Percentiles rank a stretch among this genome's conserved stretches.
Evolutionary conservation across 1,140 invertebrate species (phyloP).

Genomic region (Bombus vancouverensis): DNA sequence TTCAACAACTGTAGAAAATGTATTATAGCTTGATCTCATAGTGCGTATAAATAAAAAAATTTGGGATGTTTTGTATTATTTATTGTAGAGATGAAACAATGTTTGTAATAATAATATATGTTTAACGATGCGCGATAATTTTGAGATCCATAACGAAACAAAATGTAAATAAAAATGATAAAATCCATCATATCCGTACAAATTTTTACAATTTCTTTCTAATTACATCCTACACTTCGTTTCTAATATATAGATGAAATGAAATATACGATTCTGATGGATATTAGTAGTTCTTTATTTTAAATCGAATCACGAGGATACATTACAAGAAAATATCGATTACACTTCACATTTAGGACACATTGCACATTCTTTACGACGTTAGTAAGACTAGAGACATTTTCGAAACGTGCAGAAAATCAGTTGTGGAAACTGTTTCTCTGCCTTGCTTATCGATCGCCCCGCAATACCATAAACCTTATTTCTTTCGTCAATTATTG

Average conservation of each 20-base stretch:
- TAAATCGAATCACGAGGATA: constrained; percentile 63
- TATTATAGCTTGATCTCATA: constrained; percentile 19
- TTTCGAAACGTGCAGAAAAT: constrained; percentile 43
- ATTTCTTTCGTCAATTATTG: constrained; percentile 11
- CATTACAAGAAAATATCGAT: constrained; percentile 74
- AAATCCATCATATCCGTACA: background rate
- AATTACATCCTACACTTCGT: background rate
- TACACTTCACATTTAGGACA: constrained; percentile 72
- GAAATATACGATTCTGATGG: constrained; percentile 33
- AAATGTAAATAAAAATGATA: constrained; percentile 25
- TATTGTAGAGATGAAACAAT: background rate
- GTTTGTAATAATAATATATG: constrained; percentile 8
- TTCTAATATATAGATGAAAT: background rate
- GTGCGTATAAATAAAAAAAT: background rate
- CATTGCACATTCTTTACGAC: constrained; percentile 60
- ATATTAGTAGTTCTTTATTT: constrained; percentile 69
- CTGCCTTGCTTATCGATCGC: constrained; percentile 26
- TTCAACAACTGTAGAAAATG: background rate
- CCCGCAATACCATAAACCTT: constrained; percentile 41
- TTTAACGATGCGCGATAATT: background rate
- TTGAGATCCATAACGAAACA: background rate
- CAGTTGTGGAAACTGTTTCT: constrained; percentile 33
- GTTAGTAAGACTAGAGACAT: constrained; percentile 44
- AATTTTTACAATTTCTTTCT: background rate
- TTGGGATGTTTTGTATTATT: constrained; percentile 19